Evolutionary conservation across 2,888 invertebrate genomes (phyloP), one percentile per base, ranked within the genome.

Genomic region (Pharmacophagus antenor): DNA sequence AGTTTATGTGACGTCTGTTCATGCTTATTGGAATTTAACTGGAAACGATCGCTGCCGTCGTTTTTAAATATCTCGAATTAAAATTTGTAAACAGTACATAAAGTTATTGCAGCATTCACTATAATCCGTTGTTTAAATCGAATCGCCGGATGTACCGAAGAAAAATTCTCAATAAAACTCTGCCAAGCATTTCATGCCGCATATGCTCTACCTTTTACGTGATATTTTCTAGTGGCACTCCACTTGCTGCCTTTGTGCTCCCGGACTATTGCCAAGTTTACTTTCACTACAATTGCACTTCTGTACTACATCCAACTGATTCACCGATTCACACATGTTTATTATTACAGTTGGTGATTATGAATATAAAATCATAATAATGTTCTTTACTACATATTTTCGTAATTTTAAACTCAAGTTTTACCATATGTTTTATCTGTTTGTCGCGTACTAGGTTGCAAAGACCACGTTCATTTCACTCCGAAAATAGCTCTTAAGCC

Each of bases 241-340:
- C 62, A 62, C 65, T 62, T 65, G 64, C 65, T 67, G 65, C 76
- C 73, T 75, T 77, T 76, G 71, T 73, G 73, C 72, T 77, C 70
- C 63, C 62, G 63, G 69, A 66, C 50, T 62, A 70, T 68, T 80
- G 84, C 82, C 82, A 83, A 82, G 70, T 72, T 67, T 61, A 78
- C 82, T 84, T 83, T 84, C 83, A 77, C 80, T 74, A 62, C 65
- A 27, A 62, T 41, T 12, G 58, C 20, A 69, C 74, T 68, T 69
- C 74, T 73, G 4, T 47, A n/a, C 42, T 64, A 61, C 64, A 64
- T 70, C 65, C 66, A 68, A 79, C 78, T 76, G 71, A 77, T 78
- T 67, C 73, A 62, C 63, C 64, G 53, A 58, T 58, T 63, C 65
- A 63, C 2, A 18, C 17, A 51, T n/a, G n/a, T n/a, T n/a, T n/a